These are phyloP conservation scores for Protodeltote pygarga DNA, from an alignment of 2,888 invertebrate genomes.

Conservation along the genomic window DNA sequence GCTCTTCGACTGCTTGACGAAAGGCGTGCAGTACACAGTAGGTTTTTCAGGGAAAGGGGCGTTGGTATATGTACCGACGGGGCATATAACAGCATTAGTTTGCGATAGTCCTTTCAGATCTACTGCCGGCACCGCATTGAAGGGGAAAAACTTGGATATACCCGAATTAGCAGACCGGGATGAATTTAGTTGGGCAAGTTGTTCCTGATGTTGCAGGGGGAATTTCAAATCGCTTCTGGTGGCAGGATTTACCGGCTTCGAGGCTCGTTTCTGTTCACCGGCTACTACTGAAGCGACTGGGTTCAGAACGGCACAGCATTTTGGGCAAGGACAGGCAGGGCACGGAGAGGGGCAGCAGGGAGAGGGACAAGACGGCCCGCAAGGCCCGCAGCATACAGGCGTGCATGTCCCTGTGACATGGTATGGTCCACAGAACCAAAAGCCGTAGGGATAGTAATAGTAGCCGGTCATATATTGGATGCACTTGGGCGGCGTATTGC, in stretches of 20 bases:
- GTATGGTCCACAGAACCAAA: slow-evolving; percentile 78
- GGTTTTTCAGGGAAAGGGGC: neutral
- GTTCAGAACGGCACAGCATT: slow-evolving; percentile 23
- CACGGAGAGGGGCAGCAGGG: neutral
- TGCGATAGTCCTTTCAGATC: slow-evolving; percentile 13
- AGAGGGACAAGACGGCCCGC: slow-evolving; percentile 42
- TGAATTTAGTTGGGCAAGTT: neutral
- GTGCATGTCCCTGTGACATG: slow-evolving; percentile 66
- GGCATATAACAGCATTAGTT: slow-evolving; percentile 33
- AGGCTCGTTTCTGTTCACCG: neutral
- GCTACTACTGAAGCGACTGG: slow-evolving; percentile 10
- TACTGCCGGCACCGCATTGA: slow-evolving; percentile 36
- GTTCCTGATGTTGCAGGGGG: slow-evolving; percentile 16
- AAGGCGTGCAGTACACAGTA: slow-evolving; percentile 9
- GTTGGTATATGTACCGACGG: slow-evolving; percentile 42
- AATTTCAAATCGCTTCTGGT: slow-evolving; percentile 6
- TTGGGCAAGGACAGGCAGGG: slow-evolving; percentile 11
- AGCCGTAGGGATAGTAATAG: slow-evolving; percentile 77
- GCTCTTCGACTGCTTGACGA: neutral
- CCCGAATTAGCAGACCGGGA: slow-evolving; percentile 23
- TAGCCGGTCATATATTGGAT: slow-evolving; percentile 76
- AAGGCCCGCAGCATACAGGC: slow-evolving; percentile 51
- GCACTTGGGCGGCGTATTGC: slow-evolving; percentile 69
- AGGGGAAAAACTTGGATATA: slow-evolving; percentile 60
- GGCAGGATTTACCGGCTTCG: neutral